Base-by-base conservation (phyloP, 2,888 invertebrate genomes). In the Corythucha ciliata region DNA sequence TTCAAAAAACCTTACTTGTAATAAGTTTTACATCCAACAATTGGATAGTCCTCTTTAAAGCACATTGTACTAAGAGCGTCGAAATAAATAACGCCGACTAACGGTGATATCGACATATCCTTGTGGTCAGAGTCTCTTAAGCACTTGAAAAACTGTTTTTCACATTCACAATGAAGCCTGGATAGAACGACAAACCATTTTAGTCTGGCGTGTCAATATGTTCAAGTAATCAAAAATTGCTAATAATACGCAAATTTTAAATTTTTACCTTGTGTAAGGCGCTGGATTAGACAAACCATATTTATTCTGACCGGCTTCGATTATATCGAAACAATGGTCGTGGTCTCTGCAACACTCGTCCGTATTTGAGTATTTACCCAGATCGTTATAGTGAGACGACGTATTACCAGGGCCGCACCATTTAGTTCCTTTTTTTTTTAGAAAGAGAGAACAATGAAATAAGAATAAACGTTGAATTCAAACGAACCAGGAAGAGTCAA, bases 391-490 rank as follows among this genome's bases (percentile, higher is more conserved):
- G 58, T 76, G 73, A 1, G 83, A 81, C 1, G 84, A 82, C 12
- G 73, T 67, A 54, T 74, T 77, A 20, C 83, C 84, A 42, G 80
- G 78, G 1, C 84, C 84, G 64, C 84, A 85, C 83, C 84, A 85
- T 63, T 83, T 82, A 0, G 85, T 85, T 2, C 83, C 84, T 48
- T n/a, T n/a, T n/a, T n/a, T n/a, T n/a, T n/a, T n/a, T n/a, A n/a
- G n/a, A n/a, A n/a, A n/a, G n/a, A n/a, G n/a, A n/a, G n/a, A n/a
- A n/a, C n/a, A n/a, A n/a, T n/a, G n/a, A n/a, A n/a, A n/a, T n/a
- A n/a, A n/a, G n/a, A n/a, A n/a, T n/a, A n/a, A n/a, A n/a, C n/a
- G n/a, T n/a, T n/a, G n/a, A n/a, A n/a, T n/a, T n/a, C n/a, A n/a
- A n/a, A n/a, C n/a, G n/a, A n/a, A n/a, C n/a, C n/a, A n/a, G n/a